Evolutionary conservation across 2,888 invertebrate genomes (phyloP).

Genomic region (Coronaproctus castanopsis): DNA sequence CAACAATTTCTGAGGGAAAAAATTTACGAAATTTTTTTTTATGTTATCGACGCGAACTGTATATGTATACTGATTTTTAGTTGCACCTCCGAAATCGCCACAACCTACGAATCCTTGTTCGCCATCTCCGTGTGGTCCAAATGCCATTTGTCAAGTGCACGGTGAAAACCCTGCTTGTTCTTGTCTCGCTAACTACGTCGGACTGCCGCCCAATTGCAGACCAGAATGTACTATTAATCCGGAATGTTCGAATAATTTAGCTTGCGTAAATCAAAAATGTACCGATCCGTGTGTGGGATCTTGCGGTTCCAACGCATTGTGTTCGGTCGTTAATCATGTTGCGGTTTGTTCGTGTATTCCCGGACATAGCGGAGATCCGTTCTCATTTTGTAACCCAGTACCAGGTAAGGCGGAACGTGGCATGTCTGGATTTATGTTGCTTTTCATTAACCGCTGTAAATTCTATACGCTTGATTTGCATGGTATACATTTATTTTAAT

Average conservation of each 20-base stretch:
- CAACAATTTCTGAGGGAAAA: too few relatives aligned
- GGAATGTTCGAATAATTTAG: conserved; percentile 47
- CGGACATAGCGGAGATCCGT: conserved; percentile 49
- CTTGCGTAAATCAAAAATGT: conserved; percentile 54
- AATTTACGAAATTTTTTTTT: too few relatives aligned
- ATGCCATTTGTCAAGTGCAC: conserved; percentile 24
- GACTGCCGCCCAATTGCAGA: conserved; percentile 35
- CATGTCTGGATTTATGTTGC: too few relatives aligned
- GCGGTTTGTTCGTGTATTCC: conserved; percentile 43
- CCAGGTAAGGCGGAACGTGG: conserved; percentile 28
- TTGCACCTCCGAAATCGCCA: conserved; percentile 21
- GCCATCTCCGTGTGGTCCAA: conserved; percentile 31
- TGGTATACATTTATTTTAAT: too few relatives aligned
- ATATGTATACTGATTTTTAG: conserved; percentile 1
- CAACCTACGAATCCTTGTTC: conserved; percentile 37
- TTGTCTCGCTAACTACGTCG: conserved; percentile 23
- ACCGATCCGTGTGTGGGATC: conserved; percentile 56
- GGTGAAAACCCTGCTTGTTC: conserved; percentile 24
- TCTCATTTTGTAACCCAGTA: conserved; percentile 40
- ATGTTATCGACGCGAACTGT: too few relatives aligned
- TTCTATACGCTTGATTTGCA: too few relatives aligned
- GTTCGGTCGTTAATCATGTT: conserved; percentile 50
- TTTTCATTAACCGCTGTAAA: too few relatives aligned
- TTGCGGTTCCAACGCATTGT: conserved; percentile 54
- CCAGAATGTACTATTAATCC: conserved; percentile 57